A percentile compares a stretch with the other conserved stretches of the same genome.
phyloP scores from a whole-genome alignment of 30 jellyfish, hydroid and myxozoan genomes.

The Hydra vulgaris region DNA sequence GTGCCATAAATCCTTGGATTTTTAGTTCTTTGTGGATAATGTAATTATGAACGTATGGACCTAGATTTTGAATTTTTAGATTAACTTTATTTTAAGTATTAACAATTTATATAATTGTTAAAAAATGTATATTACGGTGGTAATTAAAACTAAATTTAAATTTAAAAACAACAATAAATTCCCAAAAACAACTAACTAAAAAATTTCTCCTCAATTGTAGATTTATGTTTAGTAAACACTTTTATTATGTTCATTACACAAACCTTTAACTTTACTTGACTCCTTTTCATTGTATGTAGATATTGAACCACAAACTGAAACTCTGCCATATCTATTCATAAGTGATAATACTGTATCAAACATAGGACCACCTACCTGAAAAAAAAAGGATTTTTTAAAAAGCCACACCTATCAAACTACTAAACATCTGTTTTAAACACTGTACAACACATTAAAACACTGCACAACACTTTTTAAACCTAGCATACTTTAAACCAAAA shows the following conservation, averaged over 20 bases:
- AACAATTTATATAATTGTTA: too few species aligned
- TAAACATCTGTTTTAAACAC: not conserved
- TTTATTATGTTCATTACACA: not conserved
- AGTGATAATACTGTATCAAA: slow-evolving; percentile 61
- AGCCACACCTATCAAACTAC: too few species aligned
- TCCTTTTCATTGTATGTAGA: slow-evolving; percentile 54
- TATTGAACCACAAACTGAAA: slow-evolving; percentile 66
- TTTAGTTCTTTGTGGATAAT: slow-evolving; percentile 54
- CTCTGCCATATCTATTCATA: slow-evolving; percentile 60
- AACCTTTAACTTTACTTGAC: slow-evolving; percentile 50
- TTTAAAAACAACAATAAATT: too few species aligned
- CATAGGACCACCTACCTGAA: slow-evolving; percentile 78
- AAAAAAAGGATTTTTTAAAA: not conserved
- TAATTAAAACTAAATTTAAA: too few species aligned
- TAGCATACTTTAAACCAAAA: too few species aligned
- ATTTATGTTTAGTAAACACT: not conserved
- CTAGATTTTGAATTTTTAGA: slow-evolving; percentile 8
- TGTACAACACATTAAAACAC: not conserved
- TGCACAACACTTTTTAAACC: too few species aligned
- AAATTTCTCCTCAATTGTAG: too few species aligned
- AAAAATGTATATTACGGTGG: too few species aligned
- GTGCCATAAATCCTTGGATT: slow-evolving; percentile 57
- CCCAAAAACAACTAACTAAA: too few species aligned
- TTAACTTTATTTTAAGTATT: not conserved
- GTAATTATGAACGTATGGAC: slow-evolving; percentile 57